A percentile compares a stretch with the other conserved stretches of the same genome.
Conservation (phyloP, 2,797 vertebrate genomes). For the Hoplostethus atlanticus region DNA sequence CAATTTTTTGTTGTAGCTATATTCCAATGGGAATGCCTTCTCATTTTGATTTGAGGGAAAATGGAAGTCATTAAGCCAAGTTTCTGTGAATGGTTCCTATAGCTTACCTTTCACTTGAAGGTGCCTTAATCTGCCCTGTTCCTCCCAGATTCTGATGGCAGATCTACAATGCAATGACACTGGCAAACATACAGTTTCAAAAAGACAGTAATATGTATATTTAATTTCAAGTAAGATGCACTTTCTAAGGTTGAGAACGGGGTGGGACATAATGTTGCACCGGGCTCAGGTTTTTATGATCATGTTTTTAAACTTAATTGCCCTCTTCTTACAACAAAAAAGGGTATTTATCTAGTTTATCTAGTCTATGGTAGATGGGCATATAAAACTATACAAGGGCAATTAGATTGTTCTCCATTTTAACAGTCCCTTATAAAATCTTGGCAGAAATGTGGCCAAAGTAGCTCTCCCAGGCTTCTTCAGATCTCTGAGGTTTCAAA, state of each 20-base stretch:
- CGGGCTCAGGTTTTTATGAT: conserved; percentile 5
- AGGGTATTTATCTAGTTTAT: neutral
- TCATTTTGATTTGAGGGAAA: conserved; percentile 1
- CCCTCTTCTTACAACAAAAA: neutral
- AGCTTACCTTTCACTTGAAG: conserved; percentile 5
- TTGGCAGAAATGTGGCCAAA: too few relatives aligned
- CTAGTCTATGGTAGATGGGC: too few relatives aligned
- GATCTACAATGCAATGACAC: conserved; percentile 10
- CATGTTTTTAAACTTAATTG: conserved; percentile 6
- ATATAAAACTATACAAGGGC: too few relatives aligned
- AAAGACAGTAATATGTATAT: neutral
- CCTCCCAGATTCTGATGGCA: neutral
- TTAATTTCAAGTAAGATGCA: conserved; percentile 9
- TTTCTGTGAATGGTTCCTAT: conserved; percentile 6
- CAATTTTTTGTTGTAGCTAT: conserved; percentile 29
- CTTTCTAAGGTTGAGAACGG: neutral
- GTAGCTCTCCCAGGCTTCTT: too few relatives aligned
- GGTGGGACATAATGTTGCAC: neutral
- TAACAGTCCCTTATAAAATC: too few relatives aligned
- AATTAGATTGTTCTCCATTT: too few relatives aligned
- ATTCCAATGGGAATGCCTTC: conserved; percentile 3
- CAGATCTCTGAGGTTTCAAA: too few relatives aligned
- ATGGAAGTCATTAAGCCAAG: neutral
- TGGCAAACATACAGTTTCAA: neutral
- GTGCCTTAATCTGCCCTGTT: conserved; percentile 12